Evolutionary conservation across 2,113 vertebrate species (phyloP), one percentile per base, ranked within the genome.

Genomic region (Zonotrichia leucophrys): DNA sequence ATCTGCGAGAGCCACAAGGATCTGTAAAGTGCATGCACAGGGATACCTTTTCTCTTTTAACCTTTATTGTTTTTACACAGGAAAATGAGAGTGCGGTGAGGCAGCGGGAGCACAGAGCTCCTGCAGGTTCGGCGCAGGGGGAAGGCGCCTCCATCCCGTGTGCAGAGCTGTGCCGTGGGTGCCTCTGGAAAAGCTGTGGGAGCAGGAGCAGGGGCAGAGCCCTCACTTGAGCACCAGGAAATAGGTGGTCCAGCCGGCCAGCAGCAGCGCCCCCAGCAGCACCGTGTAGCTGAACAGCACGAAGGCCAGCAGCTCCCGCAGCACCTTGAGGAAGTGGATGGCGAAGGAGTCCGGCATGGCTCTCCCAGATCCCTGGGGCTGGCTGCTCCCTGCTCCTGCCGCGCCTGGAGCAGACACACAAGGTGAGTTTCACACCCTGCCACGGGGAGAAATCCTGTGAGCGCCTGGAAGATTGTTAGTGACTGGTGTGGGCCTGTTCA

Each of bases 211-310:
- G 59, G 12, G 23, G 23, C 56, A 17, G 59, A 69, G 50, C 80
- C 69, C 88, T 98, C 96, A 98, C 97, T 99, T 99, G 28, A 98
- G 98, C 94, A 99, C 98, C 92, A 99, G 97, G 83, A 99, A 99
- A 59, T 99, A 99, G 5, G 99, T 99, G 18, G 99, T 99, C 99
- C 99, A 99, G 89, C 99, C 98, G 2, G 99, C 99, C 16, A 99
- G 97, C 63, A 99, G 97, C 96, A 99, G 97, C 3, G 99, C 99
- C 20, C 99, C 99, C 7, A 99, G 96, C 91, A 99, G 97, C 91
- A 99, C 98, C 0, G 99, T 99, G 98, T 99, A 99, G 91, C 99
- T 99, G 98, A 99, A 98, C 31, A 99, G 98, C 92, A 99, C 98
- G 37, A 99, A 99, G 91, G 98, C 99, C 78, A 99, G 97, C 93